phyloP scores from a whole-genome alignment of 2,888 invertebrate genomes.

The Epirrhoe tristata region DNA sequence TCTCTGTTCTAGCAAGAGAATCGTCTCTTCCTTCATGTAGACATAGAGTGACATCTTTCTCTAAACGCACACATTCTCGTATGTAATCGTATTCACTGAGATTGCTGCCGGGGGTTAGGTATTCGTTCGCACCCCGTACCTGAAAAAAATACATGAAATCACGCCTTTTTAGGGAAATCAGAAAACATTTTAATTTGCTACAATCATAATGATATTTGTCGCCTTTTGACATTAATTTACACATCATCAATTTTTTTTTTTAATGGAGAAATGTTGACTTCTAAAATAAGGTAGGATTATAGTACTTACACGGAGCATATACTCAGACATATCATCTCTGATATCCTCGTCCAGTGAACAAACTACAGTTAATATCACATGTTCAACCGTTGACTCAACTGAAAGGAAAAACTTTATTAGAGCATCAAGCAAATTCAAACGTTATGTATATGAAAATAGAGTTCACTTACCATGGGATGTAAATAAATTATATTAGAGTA shows the following conservation, averaged over 20 bases:
- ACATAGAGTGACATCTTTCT: slow-evolving; percentile 92
- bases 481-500: no score
- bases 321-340: slow-evolving; percentile 87
- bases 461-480: slow-evolving; percentile 93
- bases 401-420: slow-evolving; percentile 56
- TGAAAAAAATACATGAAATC: slow-evolving; percentile 62
- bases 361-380: slow-evolving; percentile 93
- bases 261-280: no score
- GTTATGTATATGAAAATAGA: background rate
- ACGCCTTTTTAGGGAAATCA: no score
- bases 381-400: slow-evolving; percentile 95
- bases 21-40: slow-evolving; percentile 88
- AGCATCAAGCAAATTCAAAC: background rate
- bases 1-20: slow-evolving; percentile 90
- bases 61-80: slow-evolving; percentile 96
- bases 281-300: background rate
- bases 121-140: slow-evolving; percentile 96
- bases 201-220: background rate
- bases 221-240: no score
- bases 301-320: slow-evolving; percentile 84
- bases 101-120: slow-evolving; percentile 92
- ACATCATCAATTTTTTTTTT: no score
- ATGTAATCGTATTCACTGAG: slow-evolving; percentile 97
- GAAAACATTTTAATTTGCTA: background rate
- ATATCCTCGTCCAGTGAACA: slow-evolving; percentile 92